Conservation (phyloP, 2,797 vertebrate genomes). For the Urosaurus nigricauda region DNA sequence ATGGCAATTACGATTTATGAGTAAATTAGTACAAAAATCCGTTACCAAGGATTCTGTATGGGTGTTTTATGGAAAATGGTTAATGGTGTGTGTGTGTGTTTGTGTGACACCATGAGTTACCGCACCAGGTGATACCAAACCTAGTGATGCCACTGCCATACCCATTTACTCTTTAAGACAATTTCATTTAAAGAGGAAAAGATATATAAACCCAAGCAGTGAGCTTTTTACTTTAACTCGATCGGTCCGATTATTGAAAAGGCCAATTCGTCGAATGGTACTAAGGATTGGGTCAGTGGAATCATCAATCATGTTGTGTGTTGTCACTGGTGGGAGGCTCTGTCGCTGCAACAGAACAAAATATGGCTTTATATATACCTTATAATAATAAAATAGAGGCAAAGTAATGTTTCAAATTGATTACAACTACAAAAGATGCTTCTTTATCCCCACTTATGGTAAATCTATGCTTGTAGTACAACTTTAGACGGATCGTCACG, state of each 20-base stretch:
- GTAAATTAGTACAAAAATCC: no score
- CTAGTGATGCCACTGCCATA: neutral
- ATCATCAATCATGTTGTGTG: slow-evolving; percentile 97
- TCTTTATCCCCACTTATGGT: no score
- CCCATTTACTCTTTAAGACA: neutral
- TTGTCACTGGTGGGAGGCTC: slow-evolving; percentile 94
- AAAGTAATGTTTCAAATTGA: no score
- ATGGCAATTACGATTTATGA: no score
- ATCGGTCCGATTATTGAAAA: slow-evolving; percentile 92
- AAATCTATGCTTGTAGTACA: neutral
- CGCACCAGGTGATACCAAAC: no score
- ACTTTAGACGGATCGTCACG: neutral
- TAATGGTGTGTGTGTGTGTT: no score
- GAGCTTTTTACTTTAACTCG: slow-evolving; percentile 87
- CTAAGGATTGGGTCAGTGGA: slow-evolving; percentile 90
- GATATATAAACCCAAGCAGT: neutral
- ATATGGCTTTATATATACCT: neutral
- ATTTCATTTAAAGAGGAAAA: neutral
- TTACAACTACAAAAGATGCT: no score
- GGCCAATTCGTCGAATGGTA: slow-evolving; percentile 90
- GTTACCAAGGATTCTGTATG: no score
- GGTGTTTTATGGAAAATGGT: no score
- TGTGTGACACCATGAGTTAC: no score
- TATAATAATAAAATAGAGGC: neutral
- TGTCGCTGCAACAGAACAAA: slow-evolving; percentile 84